A percentile compares a stretch with the other conserved stretches of the same genome.
phyloP scores from a whole-genome alignment of 23 tunicate species.

The Ascidia mentula region DNA sequence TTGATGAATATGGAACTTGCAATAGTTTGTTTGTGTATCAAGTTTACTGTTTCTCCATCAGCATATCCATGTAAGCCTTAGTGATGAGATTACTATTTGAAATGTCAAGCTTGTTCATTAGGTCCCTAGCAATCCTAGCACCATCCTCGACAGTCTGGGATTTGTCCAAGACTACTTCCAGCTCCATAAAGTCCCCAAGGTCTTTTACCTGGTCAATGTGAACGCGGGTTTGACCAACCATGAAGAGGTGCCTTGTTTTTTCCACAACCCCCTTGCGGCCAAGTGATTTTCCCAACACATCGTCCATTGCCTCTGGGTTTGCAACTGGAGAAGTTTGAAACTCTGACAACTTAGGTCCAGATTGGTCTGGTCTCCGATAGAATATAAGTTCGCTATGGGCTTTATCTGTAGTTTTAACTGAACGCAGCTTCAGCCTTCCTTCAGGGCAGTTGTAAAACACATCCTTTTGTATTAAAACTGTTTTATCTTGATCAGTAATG shows the following conservation, averaged over 20 bases:
- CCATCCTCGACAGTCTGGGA: constrained; percentile 74
- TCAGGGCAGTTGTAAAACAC: constrained; percentile 61
- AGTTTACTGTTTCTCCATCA: constrained; percentile 1
- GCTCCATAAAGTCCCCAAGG: constrained; percentile 85
- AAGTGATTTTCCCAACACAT: constrained; percentile 20
- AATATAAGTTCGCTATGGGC: constrained; percentile 45
- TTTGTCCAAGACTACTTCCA: constrained; percentile 48
- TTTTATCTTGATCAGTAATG: constrained; percentile 30
- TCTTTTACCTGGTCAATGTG: constrained; percentile 79
- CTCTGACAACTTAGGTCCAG: constrained; percentile 83
- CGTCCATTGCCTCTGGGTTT: constrained; percentile 43
- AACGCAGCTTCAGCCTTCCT: constrained; percentile 77
- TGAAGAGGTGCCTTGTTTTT: constrained; percentile 61
- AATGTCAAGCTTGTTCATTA: constrained; percentile 61
- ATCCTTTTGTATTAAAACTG: constrained; percentile 53
- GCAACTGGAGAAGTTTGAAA: constrained; percentile 29
- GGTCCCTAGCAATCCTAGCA: constrained; percentile 57
- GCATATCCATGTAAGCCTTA: constrained; percentile 78
- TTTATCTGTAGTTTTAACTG: background rate
- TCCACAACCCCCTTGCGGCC: constrained; percentile 68
- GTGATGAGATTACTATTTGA: constrained; percentile 45
- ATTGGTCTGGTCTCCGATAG: constrained; percentile 64
- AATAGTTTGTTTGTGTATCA: too few relatives aligned
- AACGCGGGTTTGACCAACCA: constrained; percentile 80
- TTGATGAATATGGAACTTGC: too few relatives aligned